phyloP scores from a whole-genome alignment of 2,113 vertebrate genomes.

The Thymallus thymallus region DNA sequence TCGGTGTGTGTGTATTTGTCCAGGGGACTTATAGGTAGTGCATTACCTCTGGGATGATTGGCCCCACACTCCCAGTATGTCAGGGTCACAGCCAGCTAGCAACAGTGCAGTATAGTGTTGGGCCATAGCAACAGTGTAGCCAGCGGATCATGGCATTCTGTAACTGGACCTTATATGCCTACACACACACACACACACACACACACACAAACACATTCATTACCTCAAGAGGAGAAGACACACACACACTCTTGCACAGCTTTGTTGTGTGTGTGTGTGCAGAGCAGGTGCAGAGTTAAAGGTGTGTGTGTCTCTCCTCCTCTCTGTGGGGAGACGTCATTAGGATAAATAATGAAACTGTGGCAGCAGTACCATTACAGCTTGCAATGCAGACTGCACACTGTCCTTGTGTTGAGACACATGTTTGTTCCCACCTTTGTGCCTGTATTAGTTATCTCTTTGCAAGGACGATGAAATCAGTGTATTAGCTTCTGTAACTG shows the following conservation, averaged over 20 bases:
- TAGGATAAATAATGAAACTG: slow-evolving; percentile 12
- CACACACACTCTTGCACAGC: neutral
- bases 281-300: neutral
- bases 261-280: neutral
- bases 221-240: neutral
- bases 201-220: neutral
- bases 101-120: slow-evolving; percentile 33
- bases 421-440: neutral
- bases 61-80: no score
- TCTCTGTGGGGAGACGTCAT: slow-evolving; percentile 10
- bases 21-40: no score
- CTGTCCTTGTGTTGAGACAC: slow-evolving; percentile 21
- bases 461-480: neutral
- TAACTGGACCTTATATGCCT: slow-evolving; percentile 47
- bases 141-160: slow-evolving; percentile 22
- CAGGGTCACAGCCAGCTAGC: slow-evolving; percentile 30
- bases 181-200: slow-evolving; percentile 6
- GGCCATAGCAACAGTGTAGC: slow-evolving; percentile 57
- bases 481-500: neutral
- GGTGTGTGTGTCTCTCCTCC: neutral
- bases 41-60: no score
- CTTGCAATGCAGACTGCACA: neutral
- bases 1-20: no score
- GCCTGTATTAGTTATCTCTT: neutral
- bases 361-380: neutral